Evolutionary conservation across 2,113 vertebrate species (phyloP).

Genomic region (Chaetodon auriga): DNA sequence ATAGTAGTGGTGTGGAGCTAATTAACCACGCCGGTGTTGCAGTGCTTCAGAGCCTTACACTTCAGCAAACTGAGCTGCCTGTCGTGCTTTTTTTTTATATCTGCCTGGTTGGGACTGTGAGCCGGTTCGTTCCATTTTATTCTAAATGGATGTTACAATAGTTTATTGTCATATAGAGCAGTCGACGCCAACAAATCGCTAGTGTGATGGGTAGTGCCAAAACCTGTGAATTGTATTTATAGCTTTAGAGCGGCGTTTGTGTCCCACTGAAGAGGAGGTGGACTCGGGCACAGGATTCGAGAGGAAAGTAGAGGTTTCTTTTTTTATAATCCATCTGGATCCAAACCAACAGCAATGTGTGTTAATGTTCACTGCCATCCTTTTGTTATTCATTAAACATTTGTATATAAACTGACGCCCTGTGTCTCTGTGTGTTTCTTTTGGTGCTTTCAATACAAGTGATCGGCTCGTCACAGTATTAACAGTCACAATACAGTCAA

Average conservation of each 20-base stretch:
- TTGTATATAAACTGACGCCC: constrained; percentile 77
- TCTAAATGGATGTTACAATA: constrained; percentile 68
- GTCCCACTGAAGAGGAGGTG: constrained; percentile 51
- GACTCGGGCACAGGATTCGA: constrained; percentile 46
- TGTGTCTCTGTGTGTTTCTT: constrained; percentile 30
- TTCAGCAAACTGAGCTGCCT: constrained; percentile 68
- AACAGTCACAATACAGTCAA: not conserved
- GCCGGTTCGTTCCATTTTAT: constrained; percentile 61
- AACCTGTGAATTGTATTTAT: constrained; percentile 73
- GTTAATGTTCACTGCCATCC: constrained; percentile 75
- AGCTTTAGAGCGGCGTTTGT: constrained; percentile 63
- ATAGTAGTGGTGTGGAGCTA: constrained; percentile 68
- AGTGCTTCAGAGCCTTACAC: constrained; percentile 71
- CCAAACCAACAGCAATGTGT: constrained; percentile 64
- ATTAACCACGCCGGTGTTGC: constrained; percentile 61
- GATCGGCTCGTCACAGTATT: not conserved
- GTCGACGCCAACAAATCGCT: constrained; percentile 56
- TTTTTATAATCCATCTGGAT: constrained; percentile 60
- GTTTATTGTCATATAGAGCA: constrained; percentile 62
- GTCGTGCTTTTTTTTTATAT: constrained; percentile 46
- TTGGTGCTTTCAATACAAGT: constrained; percentile 1
- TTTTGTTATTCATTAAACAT: constrained; percentile 87
- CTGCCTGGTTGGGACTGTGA: constrained; percentile 49
- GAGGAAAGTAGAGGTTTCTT: constrained; percentile 55
- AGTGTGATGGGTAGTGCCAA: constrained; percentile 68